Conservation (phyloP, 2,888 invertebrate genomes). For the Theretra japonica region DNA sequence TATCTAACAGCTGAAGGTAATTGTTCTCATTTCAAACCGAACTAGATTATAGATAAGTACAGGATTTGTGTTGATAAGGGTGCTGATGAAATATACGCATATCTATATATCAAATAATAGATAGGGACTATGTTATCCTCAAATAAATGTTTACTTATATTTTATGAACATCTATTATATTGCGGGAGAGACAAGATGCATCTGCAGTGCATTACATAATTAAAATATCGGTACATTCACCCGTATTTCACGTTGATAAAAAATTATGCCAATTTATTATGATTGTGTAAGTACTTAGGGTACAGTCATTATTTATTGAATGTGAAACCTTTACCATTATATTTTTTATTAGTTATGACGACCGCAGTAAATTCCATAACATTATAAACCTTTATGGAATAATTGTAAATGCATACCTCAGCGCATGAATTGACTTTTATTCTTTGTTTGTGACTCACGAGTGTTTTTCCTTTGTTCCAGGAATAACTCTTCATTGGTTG, state of each 20-base stretch:
- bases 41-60: background rate
- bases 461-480: slow-evolving; percentile 56
- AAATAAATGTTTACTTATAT: too few species aligned
- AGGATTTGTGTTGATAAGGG: slow-evolving; percentile 1
- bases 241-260: background rate
- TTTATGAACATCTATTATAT: background rate
- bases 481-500: slow-evolving; percentile 47
- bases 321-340: background rate
- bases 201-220: background rate
- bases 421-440: background rate
- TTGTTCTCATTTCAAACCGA: background rate
- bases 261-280: background rate
- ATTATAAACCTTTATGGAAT: slow-evolving; percentile 1
- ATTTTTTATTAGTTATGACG: background rate
- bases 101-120: too few species aligned
- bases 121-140: too few species aligned
- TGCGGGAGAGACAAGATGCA: background rate
- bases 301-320: background rate
- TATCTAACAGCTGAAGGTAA: slow-evolving; percentile 9
- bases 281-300: background rate
- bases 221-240: background rate
- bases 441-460: slow-evolving; percentile 30
- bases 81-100: too few species aligned
- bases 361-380: background rate
- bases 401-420: background rate